Base-by-base conservation (phyloP, 2,797 vertebrate genomes). In the Acipenser ruthenus region DNA sequence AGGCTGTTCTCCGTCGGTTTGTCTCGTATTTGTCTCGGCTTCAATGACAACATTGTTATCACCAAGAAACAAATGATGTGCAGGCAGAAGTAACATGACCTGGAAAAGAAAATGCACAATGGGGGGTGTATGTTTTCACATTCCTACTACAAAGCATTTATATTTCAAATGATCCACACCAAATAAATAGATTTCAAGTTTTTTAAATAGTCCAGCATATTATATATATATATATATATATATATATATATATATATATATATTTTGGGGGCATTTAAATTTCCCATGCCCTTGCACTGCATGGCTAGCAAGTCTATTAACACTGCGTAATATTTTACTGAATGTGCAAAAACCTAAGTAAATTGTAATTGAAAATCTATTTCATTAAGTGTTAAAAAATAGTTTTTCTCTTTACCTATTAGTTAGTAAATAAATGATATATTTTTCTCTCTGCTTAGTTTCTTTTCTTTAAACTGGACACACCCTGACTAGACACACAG, bases 51-150 rank as follows among this genome's bases (percentile, higher is more conserved):
- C 65, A 87, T 79, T 68, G 94, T 64, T 23, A 93, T 82, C 68
- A 96, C 85, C 80, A 97, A 76, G 73, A 97, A 74, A 71, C 93
- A 91, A 72, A 83, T 73, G 69, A 96, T 63, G 73, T 99, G 97
- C 77, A 99, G 80, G 84, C 90, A 91, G 82, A 85, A 99, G 85
- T 92, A 95, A 92, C 95, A 98, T 71, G 93, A 95, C 79, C 97
- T 99, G 71, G 58, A 71, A 64, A 51, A 11, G 55, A 37, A 6
- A 50, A 10, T 65, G 49, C 6, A 62, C 6, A 12, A 50, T 50
- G 9, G 6, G 8, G 64, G 15, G 9, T 65, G 13, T 3, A 55
- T 8, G 56, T 37, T 37, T 37, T 37, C 37, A 37, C 37, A 37
- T 37, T 37, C 37, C 37, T 37, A 37, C 37, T 5, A 37, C 37